Percentiles rank a stretch among this genome's conserved stretches.
Conservation (phyloP, 2,113 vertebrate genomes). For the Spermophilus dauricus region DNA sequence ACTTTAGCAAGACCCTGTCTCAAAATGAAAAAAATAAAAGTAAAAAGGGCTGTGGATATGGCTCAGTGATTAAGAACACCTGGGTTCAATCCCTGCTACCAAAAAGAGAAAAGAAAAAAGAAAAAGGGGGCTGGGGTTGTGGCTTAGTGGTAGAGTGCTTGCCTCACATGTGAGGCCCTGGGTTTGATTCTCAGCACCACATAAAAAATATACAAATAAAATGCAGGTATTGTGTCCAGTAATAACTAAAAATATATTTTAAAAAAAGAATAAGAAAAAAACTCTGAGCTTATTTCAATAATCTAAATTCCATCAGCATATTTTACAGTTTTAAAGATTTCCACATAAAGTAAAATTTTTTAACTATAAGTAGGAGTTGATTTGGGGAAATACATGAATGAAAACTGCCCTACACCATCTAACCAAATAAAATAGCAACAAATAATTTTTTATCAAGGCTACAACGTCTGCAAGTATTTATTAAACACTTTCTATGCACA, state of each 20-base stretch:
- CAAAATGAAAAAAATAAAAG: too few relatives aligned
- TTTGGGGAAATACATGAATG: conserved; percentile 28
- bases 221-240: too few relatives aligned
- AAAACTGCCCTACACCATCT: conserved; percentile 2
- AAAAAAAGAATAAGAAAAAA: background rate
- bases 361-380: conserved; percentile 42
- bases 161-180: too few relatives aligned
- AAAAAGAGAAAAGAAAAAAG: too few relatives aligned
- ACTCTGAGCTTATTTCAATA: background rate
- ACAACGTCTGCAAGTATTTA: background rate
- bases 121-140: too few relatives aligned
- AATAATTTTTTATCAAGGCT: conserved; percentile 42
- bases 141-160: too few relatives aligned
- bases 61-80: too few relatives aligned
- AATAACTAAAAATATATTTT: too few relatives aligned
- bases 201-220: too few relatives aligned
- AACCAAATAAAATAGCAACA: conserved; percentile 54
- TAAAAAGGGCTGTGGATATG: background rate
- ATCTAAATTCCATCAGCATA: conserved; percentile 19
- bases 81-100: too few relatives aligned
- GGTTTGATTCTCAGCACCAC: too few relatives aligned
- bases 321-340: conserved; percentile 38
- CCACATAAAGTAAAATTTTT: conserved; percentile 35
- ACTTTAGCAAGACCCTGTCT: too few relatives aligned
- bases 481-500: background rate